Percentiles rank a stretch among this genome's conserved stretches.
These are phyloP conservation scores for Silurus aristotelis DNA, from an alignment of 2,797 vertebrate genomes.

Conservation along the genomic window DNA sequence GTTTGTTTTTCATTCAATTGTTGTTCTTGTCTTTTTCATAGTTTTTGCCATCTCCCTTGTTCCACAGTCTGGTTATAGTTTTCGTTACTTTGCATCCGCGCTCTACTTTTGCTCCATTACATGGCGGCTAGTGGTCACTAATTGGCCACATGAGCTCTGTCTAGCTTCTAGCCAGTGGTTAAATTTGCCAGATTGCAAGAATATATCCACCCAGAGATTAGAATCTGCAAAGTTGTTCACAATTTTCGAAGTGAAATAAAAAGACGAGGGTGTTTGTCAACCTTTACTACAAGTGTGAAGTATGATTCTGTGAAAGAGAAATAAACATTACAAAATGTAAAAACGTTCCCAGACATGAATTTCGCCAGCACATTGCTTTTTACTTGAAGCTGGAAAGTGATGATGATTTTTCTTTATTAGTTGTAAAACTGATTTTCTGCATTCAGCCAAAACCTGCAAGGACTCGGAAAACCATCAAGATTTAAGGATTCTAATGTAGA, in stretches of 20 bases:
- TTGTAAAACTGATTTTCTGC: not conserved
- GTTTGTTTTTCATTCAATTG: too few relatives aligned
- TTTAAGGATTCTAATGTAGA: not conserved
- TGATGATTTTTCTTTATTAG: not conserved
- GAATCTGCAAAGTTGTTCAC: not conserved
- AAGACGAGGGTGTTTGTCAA: not conserved
- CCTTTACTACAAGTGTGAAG: not conserved
- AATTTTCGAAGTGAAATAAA: not conserved
- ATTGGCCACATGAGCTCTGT: not conserved
- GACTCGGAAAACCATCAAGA: not conserved
- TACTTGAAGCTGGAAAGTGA: not conserved
- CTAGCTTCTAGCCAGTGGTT: not conserved
- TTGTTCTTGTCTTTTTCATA: too few relatives aligned
- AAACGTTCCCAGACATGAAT: not conserved
- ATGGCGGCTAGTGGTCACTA: not conserved
- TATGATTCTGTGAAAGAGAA: not conserved
- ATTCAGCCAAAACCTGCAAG: not conserved
- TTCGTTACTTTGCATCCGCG: too few relatives aligned
- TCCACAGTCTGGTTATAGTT: too few relatives aligned
- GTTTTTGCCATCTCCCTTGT: too few relatives aligned
- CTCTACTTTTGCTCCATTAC: too few relatives aligned
- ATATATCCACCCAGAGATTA: not conserved
- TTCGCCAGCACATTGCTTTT: not conserved
- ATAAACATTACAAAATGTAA: not conserved
- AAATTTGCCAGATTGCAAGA: not conserved